Evolutionary conservation across 1,140 invertebrate genomes (phyloP).

Genomic region (Ridgeia piscesae): DNA sequence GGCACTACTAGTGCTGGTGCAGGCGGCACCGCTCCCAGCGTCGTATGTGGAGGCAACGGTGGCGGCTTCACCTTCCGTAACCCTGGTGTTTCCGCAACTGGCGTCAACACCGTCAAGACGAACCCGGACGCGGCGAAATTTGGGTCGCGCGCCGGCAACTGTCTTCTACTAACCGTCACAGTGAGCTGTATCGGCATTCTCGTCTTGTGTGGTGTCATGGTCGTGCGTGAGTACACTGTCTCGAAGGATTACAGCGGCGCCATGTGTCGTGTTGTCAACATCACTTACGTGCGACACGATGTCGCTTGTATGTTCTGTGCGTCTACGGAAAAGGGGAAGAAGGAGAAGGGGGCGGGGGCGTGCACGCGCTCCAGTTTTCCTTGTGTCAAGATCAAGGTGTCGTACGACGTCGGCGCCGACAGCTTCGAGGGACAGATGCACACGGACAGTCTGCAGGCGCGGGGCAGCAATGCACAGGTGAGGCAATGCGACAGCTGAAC

Average conservation of each 20-base stretch:
- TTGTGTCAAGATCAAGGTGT: conserved; percentile 26
- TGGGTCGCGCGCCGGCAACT: conserved; percentile 25
- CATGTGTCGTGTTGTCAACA: conserved; percentile 22
- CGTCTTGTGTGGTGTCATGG: conserved; percentile 30
- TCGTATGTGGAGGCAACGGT: neutral
- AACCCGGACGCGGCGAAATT: conserved; percentile 7
- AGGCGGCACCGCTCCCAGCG: neutral
- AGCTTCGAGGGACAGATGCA: conserved; percentile 24
- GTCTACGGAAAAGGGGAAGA: conserved; percentile 22
- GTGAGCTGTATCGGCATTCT: conserved; percentile 20
- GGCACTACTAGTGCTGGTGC: neutral
- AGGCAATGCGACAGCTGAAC: neutral
- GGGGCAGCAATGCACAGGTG: conserved; percentile 24
- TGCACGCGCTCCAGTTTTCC: conserved; percentile 22
- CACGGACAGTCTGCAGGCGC: conserved; percentile 29
- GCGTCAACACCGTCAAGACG: neutral
- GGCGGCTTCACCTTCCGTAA: neutral
- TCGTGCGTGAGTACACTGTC: conserved; percentile 27
- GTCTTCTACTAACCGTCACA: conserved; percentile 28
- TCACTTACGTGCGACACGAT: conserved; percentile 17
- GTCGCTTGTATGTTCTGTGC: conserved; percentile 25
- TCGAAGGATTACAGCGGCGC: conserved; percentile 19
- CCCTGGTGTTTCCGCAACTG: too few relatives aligned
- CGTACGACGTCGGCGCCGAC: conserved; percentile 16
- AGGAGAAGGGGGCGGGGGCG: conserved; percentile 19